Percentiles rank a stretch among this genome's conserved stretches.
phyloP scores from a whole-genome alignment of 2,888 invertebrate genomes.

The Anoplius nigerrimus region DNA sequence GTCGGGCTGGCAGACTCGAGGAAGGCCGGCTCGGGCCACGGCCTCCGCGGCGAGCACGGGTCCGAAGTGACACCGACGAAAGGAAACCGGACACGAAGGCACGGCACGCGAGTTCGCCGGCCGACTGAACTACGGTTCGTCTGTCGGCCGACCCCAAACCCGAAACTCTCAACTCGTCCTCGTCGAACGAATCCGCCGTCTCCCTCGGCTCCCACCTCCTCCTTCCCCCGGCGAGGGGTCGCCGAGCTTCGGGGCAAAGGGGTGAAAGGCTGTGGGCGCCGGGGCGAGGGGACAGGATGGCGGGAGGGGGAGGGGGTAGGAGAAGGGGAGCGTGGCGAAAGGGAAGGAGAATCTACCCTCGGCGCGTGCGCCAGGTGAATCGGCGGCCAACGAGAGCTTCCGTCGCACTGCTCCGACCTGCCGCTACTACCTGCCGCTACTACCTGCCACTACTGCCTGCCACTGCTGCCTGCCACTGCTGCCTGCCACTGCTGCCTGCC shows the following conservation, averaged over 20 bases:
- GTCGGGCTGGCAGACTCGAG: background rate
- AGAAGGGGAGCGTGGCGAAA: background rate
- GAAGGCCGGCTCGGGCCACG: conserved; percentile 19
- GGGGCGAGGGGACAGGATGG: conserved; percentile 29
- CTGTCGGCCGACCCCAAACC: conserved; percentile 59
- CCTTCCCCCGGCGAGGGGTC: background rate
- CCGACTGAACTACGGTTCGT: conserved; percentile 72
- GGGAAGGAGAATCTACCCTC: background rate
- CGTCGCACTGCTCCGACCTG: conserved; percentile 17
- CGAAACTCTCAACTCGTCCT: conserved; percentile 58
- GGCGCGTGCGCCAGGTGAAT: conserved; percentile 59
- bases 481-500: conserved; percentile 23
- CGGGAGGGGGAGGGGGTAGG: conserved; percentile 17
- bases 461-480: too few species aligned
- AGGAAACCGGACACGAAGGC: conserved; percentile 51
- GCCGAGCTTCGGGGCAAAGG: conserved; percentile 22
- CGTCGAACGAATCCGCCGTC: conserved; percentile 63
- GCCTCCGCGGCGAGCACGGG: background rate
- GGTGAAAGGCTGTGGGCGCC: conserved; percentile 37
- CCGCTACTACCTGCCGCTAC: conserved; percentile 34
- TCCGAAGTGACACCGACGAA: conserved; percentile 1
- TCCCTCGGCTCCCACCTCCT: conserved; percentile 41
- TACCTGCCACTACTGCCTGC: conserved; percentile 34
- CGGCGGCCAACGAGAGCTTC: conserved; percentile 27
- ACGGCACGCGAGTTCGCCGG: conserved; percentile 75